Percentiles rank a stretch among this genome's conserved stretches.
These are phyloP conservation scores for Yasuhikotakia modesta DNA, from an alignment of 2,797 vertebrate species.

Conservation along the genomic window DNA sequence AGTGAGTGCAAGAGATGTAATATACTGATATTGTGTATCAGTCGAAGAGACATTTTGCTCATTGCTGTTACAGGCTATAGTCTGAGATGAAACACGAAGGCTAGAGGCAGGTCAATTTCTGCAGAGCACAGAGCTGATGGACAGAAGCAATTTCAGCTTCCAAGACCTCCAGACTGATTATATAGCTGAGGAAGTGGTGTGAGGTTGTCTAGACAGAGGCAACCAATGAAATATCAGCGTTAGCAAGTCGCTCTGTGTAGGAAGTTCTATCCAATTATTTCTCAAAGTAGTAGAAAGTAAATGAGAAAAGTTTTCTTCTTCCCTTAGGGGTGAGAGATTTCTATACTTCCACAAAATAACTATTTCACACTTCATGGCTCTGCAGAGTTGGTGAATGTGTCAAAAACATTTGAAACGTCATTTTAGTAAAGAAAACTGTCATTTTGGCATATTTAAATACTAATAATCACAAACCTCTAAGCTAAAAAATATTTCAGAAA, in stretches of 20 bases:
- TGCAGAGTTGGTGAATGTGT: conserved; percentile 32
- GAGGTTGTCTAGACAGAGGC: conserved; percentile 45
- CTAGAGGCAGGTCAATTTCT: conserved; percentile 56
- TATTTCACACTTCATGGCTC: conserved; percentile 41
- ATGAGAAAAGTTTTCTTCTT: conserved; percentile 45
- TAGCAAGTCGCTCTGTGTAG: conserved; percentile 28
- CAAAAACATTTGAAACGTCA: conserved; percentile 30
- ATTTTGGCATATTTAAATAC: conserved; percentile 33
- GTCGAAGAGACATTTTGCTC: conserved; percentile 17
- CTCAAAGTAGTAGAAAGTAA: conserved; percentile 45
- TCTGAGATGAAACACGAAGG: conserved; percentile 44
- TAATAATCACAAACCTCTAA: conserved; percentile 26
- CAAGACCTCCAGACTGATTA: conserved; percentile 48
- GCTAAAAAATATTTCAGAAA: conserved; percentile 25
- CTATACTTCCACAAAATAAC: conserved; percentile 34
- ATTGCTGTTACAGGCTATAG: conserved; percentile 30
- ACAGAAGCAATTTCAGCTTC: conserved; percentile 59
- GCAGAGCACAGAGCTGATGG: conserved; percentile 53
- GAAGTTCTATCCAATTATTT: conserved; percentile 45
- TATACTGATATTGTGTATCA: conserved; percentile 28
- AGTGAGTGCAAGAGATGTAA: conserved; percentile 29
- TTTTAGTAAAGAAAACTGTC: not conserved
- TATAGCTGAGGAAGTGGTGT: conserved; percentile 49
- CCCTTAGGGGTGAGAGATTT: conserved; percentile 37
- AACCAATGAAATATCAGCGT: conserved; percentile 42